Percentiles rank a stretch among this genome's conserved stretches.
phyloP scores from a whole-genome alignment of 2,888 invertebrate species.

The Nineta flava region DNA sequence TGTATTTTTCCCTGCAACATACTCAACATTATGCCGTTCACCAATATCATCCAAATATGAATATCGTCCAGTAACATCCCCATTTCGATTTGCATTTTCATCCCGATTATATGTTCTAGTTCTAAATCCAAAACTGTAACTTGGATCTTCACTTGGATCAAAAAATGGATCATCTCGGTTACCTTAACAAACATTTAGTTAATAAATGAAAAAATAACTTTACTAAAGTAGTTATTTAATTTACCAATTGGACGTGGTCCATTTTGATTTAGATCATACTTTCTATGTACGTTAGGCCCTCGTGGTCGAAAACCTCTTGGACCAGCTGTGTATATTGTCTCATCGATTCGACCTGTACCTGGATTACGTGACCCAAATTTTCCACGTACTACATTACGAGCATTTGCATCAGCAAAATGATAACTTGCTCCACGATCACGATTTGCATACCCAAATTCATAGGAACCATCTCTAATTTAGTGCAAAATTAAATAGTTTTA shows the following conservation, averaged over 20 bases:
- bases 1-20: constrained; percentile 57
- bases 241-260: constrained; percentile 38
- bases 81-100: constrained; percentile 32
- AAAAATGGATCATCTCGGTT: constrained; percentile 55
- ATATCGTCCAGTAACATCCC: constrained; percentile 40
- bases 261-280: constrained; percentile 53
- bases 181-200: constrained; percentile 5
- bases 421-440: constrained; percentile 55
- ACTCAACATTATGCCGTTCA: constrained; percentile 57
- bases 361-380: constrained; percentile 58
- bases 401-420: constrained; percentile 49
- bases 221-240: background rate
- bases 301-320: constrained; percentile 62
- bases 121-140: constrained; percentile 52
- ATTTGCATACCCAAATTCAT: constrained; percentile 53
- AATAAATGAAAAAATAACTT: too few relatives aligned
- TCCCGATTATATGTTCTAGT: constrained; percentile 50
- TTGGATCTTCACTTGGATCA: constrained; percentile 63
- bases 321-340: constrained; percentile 59
- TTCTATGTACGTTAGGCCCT: constrained; percentile 57
- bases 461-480: constrained; percentile 49
- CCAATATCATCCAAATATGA: constrained; percentile 61
- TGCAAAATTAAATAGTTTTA: constrained; percentile 38
- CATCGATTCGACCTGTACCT: constrained; percentile 49
- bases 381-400: constrained; percentile 49